Conservation (phyloP, 30 jellyfish, hydroid and myxozoan species). For the Rhopilema esculentum region DNA sequence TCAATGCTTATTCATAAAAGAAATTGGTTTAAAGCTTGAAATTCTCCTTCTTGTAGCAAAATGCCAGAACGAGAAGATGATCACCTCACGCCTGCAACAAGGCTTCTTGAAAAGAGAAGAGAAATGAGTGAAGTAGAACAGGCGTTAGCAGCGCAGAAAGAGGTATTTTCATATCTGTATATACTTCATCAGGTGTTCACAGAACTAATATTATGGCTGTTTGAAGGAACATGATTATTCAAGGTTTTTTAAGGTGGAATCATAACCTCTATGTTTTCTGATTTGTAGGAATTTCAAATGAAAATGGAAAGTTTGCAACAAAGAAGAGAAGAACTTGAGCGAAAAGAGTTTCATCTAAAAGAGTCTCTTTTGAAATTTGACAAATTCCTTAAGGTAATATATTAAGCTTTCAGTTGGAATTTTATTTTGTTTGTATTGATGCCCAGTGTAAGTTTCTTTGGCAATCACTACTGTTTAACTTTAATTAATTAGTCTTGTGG, state of each 20-base stretch:
- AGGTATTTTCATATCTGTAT: no score
- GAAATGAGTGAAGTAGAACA: constrained; percentile 99
- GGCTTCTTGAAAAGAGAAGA: constrained; percentile 93
- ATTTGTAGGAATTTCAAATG: constrained; percentile 93
- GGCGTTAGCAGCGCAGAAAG: constrained; percentile 96
- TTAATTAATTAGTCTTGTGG: background rate
- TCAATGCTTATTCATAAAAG: background rate
- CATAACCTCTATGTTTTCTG: no score
- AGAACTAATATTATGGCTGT: no score
- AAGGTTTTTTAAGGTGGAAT: no score
- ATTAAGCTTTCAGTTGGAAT: no score
- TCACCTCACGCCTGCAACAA: constrained; percentile 96
- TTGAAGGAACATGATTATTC: no score
- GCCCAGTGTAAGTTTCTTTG: no score
- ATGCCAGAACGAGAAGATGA: constrained; percentile 99
- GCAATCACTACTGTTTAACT: background rate
- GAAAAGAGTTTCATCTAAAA: constrained; percentile 92
- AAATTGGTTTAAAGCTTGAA: background rate
- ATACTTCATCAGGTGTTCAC: no score
- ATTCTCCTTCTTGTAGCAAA: constrained; percentile 43
- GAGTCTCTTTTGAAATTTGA: constrained; percentile 96
- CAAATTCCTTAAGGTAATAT: constrained; percentile 86
- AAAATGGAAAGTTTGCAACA: constrained; percentile 99
- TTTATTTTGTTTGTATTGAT: no score
- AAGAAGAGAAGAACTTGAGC: constrained; percentile 92